These are phyloP conservation scores for Cheilosia impressa DNA, from an alignment of 2,888 invertebrate genomes.

Conservation along the genomic window DNA sequence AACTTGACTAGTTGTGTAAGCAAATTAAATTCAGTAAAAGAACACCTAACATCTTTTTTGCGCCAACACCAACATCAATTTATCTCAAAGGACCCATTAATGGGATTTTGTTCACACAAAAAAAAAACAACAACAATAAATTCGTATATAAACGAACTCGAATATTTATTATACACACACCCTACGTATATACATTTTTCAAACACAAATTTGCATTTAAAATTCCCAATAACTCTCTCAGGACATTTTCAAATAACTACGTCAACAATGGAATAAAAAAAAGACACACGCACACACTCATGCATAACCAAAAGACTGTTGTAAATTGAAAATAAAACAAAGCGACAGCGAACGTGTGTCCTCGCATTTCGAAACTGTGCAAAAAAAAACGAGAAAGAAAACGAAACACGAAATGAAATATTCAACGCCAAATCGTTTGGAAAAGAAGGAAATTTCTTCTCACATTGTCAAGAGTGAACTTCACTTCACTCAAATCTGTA, in stretches of 20 bases:
- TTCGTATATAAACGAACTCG: slow-evolving; percentile 16
- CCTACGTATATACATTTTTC: neutral
- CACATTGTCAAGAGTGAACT: slow-evolving; percentile 16
- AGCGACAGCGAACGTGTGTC: slow-evolving; percentile 60
- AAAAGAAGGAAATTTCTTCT: slow-evolving; percentile 26
- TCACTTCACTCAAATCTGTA: neutral
- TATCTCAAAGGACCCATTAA: slow-evolving; percentile 8
- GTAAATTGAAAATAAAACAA: slow-evolving; percentile 57
- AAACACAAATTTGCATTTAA: slow-evolving; percentile 52
- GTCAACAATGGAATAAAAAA: slow-evolving; percentile 31
- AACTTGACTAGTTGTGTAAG: neutral
- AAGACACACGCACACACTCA: neutral
- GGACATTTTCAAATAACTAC: slow-evolving; percentile 46
- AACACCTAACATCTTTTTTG: neutral
- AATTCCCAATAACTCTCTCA: slow-evolving; percentile 61
- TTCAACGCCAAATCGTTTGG: slow-evolving; percentile 66
- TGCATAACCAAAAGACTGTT: neutral
- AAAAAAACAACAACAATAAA: neutral
- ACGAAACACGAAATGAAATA: slow-evolving; percentile 51
- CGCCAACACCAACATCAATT: neutral
- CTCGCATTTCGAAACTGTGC: neutral
- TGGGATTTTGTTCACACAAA: neutral
- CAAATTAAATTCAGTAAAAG: neutral
- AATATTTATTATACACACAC: slow-evolving; percentile 42
- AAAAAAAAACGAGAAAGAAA: neutral